A percentile compares a stretch with the other conserved stretches of the same genome.
Evolutionary conservation across 2,888 invertebrate genomes (phyloP).

Genomic region (Sinhomidia bicolor): DNA sequence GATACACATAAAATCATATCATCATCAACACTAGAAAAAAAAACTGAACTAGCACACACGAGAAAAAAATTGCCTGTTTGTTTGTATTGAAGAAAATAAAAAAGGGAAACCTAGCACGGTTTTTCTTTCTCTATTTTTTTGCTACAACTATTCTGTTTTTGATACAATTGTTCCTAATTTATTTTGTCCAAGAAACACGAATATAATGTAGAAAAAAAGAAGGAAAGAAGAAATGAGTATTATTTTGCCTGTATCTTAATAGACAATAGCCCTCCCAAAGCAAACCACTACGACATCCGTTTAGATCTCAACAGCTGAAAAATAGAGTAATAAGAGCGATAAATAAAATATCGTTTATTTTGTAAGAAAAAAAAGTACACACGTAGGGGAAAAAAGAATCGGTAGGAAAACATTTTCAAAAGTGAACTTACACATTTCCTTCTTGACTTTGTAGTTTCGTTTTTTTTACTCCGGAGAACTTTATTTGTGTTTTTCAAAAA

Average conservation of each 20-base stretch:
- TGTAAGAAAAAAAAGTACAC: neutral
- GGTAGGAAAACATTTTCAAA: neutral
- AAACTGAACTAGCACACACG: neutral
- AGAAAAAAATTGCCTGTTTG: constrained; percentile 8
- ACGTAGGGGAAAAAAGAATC: too few relatives aligned
- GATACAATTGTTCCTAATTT: constrained; percentile 62
- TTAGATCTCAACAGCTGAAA: constrained; percentile 47
- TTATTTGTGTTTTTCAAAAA: too few relatives aligned
- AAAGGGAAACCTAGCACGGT: neutral
- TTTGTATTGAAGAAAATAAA: constrained; percentile 19
- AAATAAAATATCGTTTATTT: neutral
- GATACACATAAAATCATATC: constrained; percentile 8
- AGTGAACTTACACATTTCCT: constrained; percentile 14
- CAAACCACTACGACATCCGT: constrained; percentile 49
- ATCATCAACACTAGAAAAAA: too few relatives aligned
- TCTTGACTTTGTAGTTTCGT: too few relatives aligned
- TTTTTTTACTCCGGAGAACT: too few relatives aligned
- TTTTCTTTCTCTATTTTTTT: neutral
- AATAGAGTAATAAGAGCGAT: neutral
- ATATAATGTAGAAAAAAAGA: neutral
- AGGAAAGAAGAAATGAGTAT: neutral
- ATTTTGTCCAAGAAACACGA: constrained; percentile 45
- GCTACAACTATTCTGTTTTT: constrained; percentile 18
- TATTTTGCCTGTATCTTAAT: constrained; percentile 7
- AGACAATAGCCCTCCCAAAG: neutral